Base-by-base conservation (phyloP, 2,888 invertebrate genomes). In the Boloria selene region DNA sequence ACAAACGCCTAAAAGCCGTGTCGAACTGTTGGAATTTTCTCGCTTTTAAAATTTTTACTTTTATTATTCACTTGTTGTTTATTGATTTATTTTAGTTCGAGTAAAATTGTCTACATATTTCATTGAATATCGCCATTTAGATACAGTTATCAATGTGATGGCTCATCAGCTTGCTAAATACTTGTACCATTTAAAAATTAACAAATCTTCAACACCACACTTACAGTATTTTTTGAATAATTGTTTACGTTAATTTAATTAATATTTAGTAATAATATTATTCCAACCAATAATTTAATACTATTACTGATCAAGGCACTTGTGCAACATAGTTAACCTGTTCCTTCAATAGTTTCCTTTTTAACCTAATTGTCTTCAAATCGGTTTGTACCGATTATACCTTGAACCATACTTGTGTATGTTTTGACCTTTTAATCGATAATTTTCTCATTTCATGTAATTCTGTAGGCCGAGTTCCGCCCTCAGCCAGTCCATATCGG, bases 401-500 rank as follows among this genome's bases (percentile, higher is more conserved):
- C n/a, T n/a, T n/a, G n/a, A n/a, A n/a, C n/a, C n/a, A n/a, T n/a
- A n/a, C n/a, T n/a, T n/a, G n/a, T n/a, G n/a, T n/a, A n/a, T n/a
- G n/a, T n/a, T n/a, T n/a, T 26, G 22, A n/a, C 14, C 4, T 31
- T 6, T 16, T 53, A 31, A n/a, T 10, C 0, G 38, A 42, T 10
- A 50, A 50, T 17, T 14, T 50, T 31, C 13, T 53, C 5, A 59
- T 14, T 31, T 13, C 3, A 0, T 59, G 38, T 61, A 18, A 38
- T 70, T 4, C 49, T 6, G 3, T 88, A 95, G 95, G 95, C 95
- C 94, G 94, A 93, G 95, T 93, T 96, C 95, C 93, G 95, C 95
- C 93, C 95, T 96, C 95, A 95, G 95, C 91, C 95, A 95, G 94
- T 95, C 95, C 90, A 93, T 93, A 90, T 93, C 93, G 93, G 93